Base-by-base conservation (phyloP, 2,797 vertebrate genomes). In the Falco cherrug region DNA sequence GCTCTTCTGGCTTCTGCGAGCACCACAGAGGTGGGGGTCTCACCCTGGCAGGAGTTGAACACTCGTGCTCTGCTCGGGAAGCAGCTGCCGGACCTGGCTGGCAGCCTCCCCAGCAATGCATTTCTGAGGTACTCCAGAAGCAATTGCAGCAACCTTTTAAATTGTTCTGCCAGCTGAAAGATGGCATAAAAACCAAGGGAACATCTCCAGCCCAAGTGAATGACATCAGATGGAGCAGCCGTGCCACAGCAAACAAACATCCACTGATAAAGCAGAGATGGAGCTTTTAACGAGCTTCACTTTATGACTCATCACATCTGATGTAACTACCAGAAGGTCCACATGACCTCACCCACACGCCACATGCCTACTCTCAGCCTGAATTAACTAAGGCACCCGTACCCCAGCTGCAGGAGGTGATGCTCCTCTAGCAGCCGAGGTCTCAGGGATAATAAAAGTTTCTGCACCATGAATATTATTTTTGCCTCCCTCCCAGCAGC, bases 191-290 rank as follows among this genome's bases (percentile, higher is more conserved):
- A 63, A 37, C 22, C 53, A 35, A 43, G 74, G 80, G 79, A 45
- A 31, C 51, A 50, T 87, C 93, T 87, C 87, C 18, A 85, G 84
- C 39, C 31, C 3, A 3, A 71, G 56, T 7, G 53, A 70, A 21
- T 78, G 76, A 84, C 94, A 94, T 91, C 79, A 95, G 76, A 53
- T 5, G 2, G 64, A 73, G 75, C 81, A 85, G 74, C 69, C 63
- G 15, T 25, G 12, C 61, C 6, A 28, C 65, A 68, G 87, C 89
- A 88, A 93, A 91, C 89, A 91, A 67, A 37, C 85, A 45, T 3
- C 51, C 75, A 31, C 39, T 79, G 89, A 91, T 79, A 87, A 89
- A 35, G 84, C 82, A 59, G 67, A 64, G 68, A 79, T 3, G 2
- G 81, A 69, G 78, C 91, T 92, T 39, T 73, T 10, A 84, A 48